Evolutionary conservation across 1,140 invertebrate species (phyloP).

Genomic region (Varroa destructor): DNA sequence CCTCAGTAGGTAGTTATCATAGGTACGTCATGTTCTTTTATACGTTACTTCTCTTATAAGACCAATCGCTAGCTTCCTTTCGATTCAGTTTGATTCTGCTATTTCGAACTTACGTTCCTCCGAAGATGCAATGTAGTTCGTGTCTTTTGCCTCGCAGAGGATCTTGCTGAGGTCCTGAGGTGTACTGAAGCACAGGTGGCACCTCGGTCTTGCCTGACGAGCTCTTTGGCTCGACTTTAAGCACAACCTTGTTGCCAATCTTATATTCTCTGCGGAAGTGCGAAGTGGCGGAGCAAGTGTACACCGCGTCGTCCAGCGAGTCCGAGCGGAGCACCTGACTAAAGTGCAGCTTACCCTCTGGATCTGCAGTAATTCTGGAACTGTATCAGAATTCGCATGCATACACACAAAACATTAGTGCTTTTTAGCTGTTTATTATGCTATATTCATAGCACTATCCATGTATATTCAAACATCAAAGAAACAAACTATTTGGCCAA

Average conservation of each 20-base stretch:
- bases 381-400: conserved; percentile 32
- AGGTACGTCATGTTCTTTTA: no score
- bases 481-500: not conserved
- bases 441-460: not conserved
- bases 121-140: conserved; percentile 73
- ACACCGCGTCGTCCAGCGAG: conserved; percentile 57
- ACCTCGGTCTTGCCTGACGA: conserved; percentile 55
- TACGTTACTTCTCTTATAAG: no score
- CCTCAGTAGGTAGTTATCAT: no score
- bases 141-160: conserved; percentile 64
- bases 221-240: conserved; percentile 54
- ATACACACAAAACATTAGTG: not conserved
- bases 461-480: not conserved
- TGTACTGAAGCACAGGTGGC: conserved; percentile 62
- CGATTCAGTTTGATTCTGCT: no score
- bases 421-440: conserved; percentile 1
- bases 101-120: conserved; percentile 59
- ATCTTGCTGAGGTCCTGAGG: conserved; percentile 66
- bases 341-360: conserved; percentile 84
- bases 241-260: conserved; percentile 60
- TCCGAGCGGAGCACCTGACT: conserved; percentile 78
- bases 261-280: conserved; percentile 58
- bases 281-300: conserved; percentile 76
- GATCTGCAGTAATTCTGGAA: conserved; percentile 79
- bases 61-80: no score